Conservation (phyloP, 2,113 vertebrate genomes). For the Zapornia atra region DNA sequence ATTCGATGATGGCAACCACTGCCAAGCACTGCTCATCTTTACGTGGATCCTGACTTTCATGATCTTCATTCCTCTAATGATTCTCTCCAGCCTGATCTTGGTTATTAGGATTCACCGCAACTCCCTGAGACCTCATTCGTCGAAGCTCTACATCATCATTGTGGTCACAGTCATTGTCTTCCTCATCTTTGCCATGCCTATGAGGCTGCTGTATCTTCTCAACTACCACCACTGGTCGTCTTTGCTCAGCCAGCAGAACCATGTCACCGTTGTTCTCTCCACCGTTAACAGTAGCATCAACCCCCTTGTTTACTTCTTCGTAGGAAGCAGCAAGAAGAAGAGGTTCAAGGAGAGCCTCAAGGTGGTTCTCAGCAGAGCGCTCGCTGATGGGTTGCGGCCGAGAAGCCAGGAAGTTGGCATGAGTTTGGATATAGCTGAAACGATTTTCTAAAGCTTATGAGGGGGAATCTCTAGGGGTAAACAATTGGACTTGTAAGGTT, state of each 20-base stretch:
- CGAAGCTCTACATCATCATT: slow-evolving; percentile 80
- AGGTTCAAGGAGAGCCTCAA: slow-evolving; percentile 78
- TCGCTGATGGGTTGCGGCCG: slow-evolving; percentile 70
- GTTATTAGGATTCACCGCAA: slow-evolving; percentile 75
- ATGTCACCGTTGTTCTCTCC: slow-evolving; percentile 72
- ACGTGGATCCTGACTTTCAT: slow-evolving; percentile 75
- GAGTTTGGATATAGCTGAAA: slow-evolving; percentile 54
- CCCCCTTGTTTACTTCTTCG: slow-evolving; percentile 81
- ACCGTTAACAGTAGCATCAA: slow-evolving; percentile 79
- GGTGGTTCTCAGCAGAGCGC: slow-evolving; percentile 77
- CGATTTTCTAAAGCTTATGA: slow-evolving; percentile 62
- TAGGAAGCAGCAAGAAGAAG: slow-evolving; percentile 79
- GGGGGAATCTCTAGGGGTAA: not conserved
- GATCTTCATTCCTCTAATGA: slow-evolving; percentile 79
- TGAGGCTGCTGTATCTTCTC: slow-evolving; percentile 76
- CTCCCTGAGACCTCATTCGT: slow-evolving; percentile 67
- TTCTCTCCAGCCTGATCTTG: slow-evolving; percentile 74
- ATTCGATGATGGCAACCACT: slow-evolving; percentile 5
- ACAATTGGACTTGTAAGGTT: not conserved
- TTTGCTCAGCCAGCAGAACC: slow-evolving; percentile 61
- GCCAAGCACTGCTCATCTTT: slow-evolving; percentile 74
- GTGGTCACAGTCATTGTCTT: slow-evolving; percentile 71
- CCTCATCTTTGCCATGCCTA: slow-evolving; percentile 78
- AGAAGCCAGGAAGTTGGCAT: slow-evolving; percentile 53
- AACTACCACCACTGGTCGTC: slow-evolving; percentile 71